These are phyloP conservation scores for Anorthoa munda DNA, from an alignment of 2,888 invertebrate species.

Conservation along the genomic window DNA sequence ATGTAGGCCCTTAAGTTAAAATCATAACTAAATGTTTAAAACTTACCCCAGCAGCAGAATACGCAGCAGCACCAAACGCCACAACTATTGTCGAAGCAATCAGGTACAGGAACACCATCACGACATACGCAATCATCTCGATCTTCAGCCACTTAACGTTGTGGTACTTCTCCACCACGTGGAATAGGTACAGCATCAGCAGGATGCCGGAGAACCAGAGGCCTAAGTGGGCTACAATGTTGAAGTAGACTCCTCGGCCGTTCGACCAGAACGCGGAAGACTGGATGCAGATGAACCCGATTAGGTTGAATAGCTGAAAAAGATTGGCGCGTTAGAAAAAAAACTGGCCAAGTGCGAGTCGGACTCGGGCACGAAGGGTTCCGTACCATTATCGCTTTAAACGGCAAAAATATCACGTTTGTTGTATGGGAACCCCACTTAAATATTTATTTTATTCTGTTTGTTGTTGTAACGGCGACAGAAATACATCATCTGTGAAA, in stretches of 20 bases:
- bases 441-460: too few relatives aligned
- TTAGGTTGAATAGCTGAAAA: slow-evolving; percentile 92
- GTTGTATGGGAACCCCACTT: too few relatives aligned
- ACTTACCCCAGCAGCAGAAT: slow-evolving; percentile 94
- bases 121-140: slow-evolving; percentile 93
- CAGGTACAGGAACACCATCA: slow-evolving; percentile 94
- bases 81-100: slow-evolving; percentile 94
- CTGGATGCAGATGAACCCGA: slow-evolving; percentile 95
- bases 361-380: too few relatives aligned
- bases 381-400: too few relatives aligned
- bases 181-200: slow-evolving; percentile 94
- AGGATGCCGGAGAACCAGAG: slow-evolving; percentile 95
- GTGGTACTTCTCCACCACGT: slow-evolving; percentile 95
- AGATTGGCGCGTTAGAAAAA: background rate
- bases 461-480: too few relatives aligned
- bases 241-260: slow-evolving; percentile 94
- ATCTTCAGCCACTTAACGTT: slow-evolving; percentile 96
- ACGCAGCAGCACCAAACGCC: slow-evolving; percentile 92
- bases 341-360: too few relatives aligned
- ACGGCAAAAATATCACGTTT: too few relatives aligned
- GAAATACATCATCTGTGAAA: too few relatives aligned
- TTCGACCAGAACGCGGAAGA: slow-evolving; percentile 91
- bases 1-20: too few relatives aligned
- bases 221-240: slow-evolving; percentile 94
- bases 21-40: background rate